Evolutionary conservation across 1,140 invertebrate species (phyloP).

Genomic region (Aporrectodea caliginosa): DNA sequence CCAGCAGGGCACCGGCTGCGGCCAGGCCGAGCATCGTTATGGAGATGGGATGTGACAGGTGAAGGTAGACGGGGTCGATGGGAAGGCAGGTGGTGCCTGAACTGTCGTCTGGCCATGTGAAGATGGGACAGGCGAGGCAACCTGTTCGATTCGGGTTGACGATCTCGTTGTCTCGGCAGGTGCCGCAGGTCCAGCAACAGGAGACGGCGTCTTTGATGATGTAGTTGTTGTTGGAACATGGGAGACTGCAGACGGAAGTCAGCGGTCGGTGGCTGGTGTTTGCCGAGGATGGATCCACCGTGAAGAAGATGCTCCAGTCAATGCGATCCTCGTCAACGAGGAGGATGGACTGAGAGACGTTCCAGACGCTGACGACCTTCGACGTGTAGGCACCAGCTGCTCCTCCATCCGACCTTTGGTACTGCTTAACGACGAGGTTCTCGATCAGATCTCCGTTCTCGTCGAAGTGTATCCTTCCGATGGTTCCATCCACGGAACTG

Average conservation of each 20-base stretch:
- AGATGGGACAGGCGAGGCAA: not conserved
- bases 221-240: slow-evolving; percentile 7
- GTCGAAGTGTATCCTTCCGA: not conserved
- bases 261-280: not conserved
- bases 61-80: not conserved
- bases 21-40: slow-evolving; percentile 42
- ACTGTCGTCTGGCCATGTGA: slow-evolving; percentile 18
- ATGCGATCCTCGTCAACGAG: not conserved
- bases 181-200: slow-evolving; percentile 20
- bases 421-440: not conserved
- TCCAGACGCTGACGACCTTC: not conserved
- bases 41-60: not conserved
- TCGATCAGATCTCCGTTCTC: not conserved
- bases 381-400: no score
- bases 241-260: slow-evolving; percentile 10
- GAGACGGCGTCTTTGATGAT: not conserved
- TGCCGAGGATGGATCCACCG: not conserved
- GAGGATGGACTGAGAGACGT: not conserved
- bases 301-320: not conserved
- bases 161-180: slow-evolving; percentile 16
- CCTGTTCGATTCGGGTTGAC: not conserved
- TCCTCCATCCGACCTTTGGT: not conserved
- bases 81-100: not conserved
- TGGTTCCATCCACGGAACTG: not conserved
- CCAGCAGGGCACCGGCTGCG: slow-evolving; percentile 48